Evolutionary conservation across 1,140 invertebrate genomes (phyloP).

Genomic region (Drosophila ohnishii): DNA sequence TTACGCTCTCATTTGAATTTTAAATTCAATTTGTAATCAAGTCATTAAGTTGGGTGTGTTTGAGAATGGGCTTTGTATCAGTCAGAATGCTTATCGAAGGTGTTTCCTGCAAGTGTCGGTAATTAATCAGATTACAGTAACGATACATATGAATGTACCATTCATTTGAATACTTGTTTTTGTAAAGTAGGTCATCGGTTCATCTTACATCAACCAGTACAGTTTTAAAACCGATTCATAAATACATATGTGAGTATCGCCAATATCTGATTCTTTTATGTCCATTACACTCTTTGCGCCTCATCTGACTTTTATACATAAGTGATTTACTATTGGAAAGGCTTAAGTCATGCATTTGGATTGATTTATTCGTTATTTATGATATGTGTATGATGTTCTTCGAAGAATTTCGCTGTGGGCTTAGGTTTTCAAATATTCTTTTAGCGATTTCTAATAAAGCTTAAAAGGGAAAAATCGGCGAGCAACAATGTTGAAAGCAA

Average conservation of each 20-base stretch:
- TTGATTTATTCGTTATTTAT: slow-evolving; percentile 10
- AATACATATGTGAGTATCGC: neutral
- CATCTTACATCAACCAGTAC: neutral
- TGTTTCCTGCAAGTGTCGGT: slow-evolving; percentile 13
- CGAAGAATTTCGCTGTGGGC: neutral
- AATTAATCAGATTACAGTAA: slow-evolving; percentile 1
- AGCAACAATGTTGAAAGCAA: slow-evolving; percentile 35
- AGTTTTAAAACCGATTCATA: neutral
- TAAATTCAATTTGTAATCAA: slow-evolving; percentile 45
- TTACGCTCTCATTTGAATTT: slow-evolving; percentile 48
- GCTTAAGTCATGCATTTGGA: neutral
- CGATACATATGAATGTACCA: neutral
- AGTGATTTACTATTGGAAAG: neutral
- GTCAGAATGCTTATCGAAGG: slow-evolving; percentile 12
- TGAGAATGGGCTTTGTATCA: slow-evolving; percentile 6
- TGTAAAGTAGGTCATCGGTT: slow-evolving; percentile 1
- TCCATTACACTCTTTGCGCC: neutral
- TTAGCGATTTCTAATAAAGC: slow-evolving; percentile 8
- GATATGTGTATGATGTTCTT: neutral
- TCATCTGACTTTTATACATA: neutral
- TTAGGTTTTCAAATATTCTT: slow-evolving; percentile 23
- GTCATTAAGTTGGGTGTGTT: slow-evolving; percentile 25
- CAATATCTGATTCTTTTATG: neutral
- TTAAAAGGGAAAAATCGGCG: neutral
- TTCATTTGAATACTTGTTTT: neutral